Conservation (phyloP, 2,113 vertebrate species). For the Lepisosteus osseus region DNA sequence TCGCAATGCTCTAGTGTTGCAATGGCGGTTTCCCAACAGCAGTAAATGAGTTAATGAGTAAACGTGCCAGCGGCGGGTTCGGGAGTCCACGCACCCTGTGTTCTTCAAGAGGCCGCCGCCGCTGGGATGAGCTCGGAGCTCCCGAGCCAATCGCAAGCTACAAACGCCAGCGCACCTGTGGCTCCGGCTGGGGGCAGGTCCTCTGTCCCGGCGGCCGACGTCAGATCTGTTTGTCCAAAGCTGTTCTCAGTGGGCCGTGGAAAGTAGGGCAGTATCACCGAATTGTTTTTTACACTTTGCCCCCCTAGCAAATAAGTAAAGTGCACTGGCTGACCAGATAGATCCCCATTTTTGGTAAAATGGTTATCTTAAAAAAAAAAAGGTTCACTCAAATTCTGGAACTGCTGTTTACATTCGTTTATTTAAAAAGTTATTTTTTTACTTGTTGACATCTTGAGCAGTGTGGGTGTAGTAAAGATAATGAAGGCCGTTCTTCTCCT, state of each 20-base stretch:
- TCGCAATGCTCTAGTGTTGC: background rate
- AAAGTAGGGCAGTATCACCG: background rate
- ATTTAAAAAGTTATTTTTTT: too few species aligned
- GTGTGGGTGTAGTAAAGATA: too few species aligned
- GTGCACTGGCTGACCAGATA: background rate
- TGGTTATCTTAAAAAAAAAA: too few species aligned
- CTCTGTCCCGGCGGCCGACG: background rate
- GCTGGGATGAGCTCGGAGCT: background rate
- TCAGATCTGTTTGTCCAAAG: background rate
- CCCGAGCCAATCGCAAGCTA: background rate
- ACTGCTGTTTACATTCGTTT: too few species aligned
- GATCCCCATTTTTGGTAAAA: too few species aligned
- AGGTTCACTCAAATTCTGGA: too few species aligned
- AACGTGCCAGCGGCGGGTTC: background rate
- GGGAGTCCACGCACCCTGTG: background rate
- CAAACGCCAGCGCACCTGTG: background rate
- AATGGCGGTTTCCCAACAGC: background rate
- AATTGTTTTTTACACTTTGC: background rate
- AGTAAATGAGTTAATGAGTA: background rate
- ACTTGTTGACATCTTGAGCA: too few species aligned
- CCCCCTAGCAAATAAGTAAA: background rate
- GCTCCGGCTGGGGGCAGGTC: background rate
- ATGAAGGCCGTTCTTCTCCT: background rate
- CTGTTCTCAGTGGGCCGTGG: background rate
- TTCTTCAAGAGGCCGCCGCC: background rate